These are phyloP conservation scores for Antheraea mylitta DNA, from an alignment of 1,140 invertebrate species.

Conservation along the genomic window DNA sequence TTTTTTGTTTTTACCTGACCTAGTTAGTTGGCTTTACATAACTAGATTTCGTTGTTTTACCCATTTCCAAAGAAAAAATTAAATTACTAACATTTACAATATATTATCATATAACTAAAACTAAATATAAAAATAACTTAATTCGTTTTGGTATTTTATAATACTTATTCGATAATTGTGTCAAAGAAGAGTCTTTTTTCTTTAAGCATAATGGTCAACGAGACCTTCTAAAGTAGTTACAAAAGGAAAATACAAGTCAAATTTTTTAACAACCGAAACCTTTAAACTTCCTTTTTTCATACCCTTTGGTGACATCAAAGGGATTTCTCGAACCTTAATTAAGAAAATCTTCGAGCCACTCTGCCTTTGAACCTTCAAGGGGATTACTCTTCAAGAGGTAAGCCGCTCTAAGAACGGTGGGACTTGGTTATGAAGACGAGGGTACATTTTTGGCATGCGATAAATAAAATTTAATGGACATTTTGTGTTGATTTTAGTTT, in stretches of 20 bases:
- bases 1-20: too few species aligned
- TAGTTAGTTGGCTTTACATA: too few species aligned
- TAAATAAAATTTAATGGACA: neutral
- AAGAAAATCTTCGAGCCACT: slow-evolving; percentile 36
- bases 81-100: too few species aligned
- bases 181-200: neutral
- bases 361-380: slow-evolving; percentile 40
- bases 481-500: too few species aligned
- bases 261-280: neutral
- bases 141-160: too few species aligned
- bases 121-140: too few species aligned
- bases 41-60: too few species aligned
- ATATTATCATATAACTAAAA: too few species aligned
- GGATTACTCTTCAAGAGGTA: slow-evolving; percentile 26
- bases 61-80: too few species aligned
- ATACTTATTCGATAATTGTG: too few species aligned
- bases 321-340: slow-evolving; percentile 32
- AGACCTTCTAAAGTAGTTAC: neutral
- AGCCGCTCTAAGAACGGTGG: neutral
- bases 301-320: slow-evolving; percentile 21
- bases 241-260: neutral
- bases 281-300: slow-evolving; percentile 14
- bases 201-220: neutral
- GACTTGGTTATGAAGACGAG: neutral
- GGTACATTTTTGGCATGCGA: slow-evolving; percentile 16